Evolutionary conservation across 2,113 vertebrate species (phyloP).

Genomic region (Odocoileus virginianus): DNA sequence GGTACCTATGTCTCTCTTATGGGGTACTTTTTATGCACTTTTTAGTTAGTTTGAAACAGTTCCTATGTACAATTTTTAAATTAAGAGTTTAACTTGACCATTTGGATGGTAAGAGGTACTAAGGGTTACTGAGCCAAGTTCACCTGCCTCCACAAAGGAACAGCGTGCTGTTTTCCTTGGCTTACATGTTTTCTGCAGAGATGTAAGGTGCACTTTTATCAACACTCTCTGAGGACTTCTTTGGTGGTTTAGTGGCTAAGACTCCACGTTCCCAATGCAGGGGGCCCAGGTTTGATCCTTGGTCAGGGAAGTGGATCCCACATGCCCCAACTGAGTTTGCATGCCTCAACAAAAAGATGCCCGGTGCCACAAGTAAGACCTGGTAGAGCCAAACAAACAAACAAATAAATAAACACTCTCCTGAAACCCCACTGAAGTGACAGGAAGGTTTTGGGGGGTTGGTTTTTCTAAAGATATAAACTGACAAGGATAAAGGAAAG

Average conservation of each 20-base stretch:
- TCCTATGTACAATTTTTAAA: not conserved
- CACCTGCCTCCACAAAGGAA: not conserved
- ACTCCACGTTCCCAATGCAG: not conserved
- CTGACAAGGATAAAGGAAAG: not conserved
- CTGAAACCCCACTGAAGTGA: not conserved
- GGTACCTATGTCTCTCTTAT: not conserved
- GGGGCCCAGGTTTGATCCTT: not conserved
- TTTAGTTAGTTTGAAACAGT: slow-evolving; percentile 11
- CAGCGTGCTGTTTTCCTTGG: not conserved
- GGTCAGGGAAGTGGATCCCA: not conserved
- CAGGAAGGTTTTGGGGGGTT: not conserved
- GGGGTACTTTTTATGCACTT: slow-evolving; percentile 10
- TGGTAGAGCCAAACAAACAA: not conserved
- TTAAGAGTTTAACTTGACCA: not conserved
- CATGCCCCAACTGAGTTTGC: not conserved
- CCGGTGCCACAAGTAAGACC: not conserved
- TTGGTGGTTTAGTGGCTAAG: not conserved
- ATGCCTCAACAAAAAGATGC: not conserved
- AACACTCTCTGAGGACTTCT: not conserved
- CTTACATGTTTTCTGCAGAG: not conserved
- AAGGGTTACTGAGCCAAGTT: not conserved
- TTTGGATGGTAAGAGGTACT: not conserved
- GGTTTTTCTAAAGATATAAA: not conserved
- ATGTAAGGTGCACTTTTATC: not conserved
- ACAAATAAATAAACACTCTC: not conserved